Evolutionary conservation across 2,113 vertebrate genomes (phyloP), one percentile per base, ranked within the genome.

Genomic region (Odontophorus gujanensis): DNA sequence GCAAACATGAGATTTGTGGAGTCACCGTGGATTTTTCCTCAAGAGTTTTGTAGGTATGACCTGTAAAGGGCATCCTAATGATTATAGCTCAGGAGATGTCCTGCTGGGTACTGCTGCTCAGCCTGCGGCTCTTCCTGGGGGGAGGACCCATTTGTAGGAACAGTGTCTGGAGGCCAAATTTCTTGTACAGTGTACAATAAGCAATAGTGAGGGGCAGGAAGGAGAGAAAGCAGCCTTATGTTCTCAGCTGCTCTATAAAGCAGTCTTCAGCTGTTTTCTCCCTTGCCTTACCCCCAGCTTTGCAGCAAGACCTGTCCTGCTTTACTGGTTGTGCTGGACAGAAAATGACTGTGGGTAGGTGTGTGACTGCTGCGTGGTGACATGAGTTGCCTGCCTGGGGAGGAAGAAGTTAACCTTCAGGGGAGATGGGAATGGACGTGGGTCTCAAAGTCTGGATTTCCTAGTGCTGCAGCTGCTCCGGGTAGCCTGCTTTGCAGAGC

Each of bases 321-420:
- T 61, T 65, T n/a, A 3, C 18, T 78, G 13, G 47, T 81, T 51
- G 40, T 9, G 2, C 67, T 55, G 76, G 13, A 4, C 20, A 18
- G 75, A 47, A 67, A 17, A 47, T 59, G 34, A 11, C n/a, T 79
- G 57, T 12, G n/a, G 7, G 13, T 14, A 38, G 22, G 12, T 50
- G 79, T 63, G 75, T 76, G 55, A 38, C 50, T 76, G 30, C 40
- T 11, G 0, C 19, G 30, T 42, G 65, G 45, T 67, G 48, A 18
- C 6, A 1, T 15, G 45, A 38, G 36, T 57, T 77, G 20, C 58
- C 13, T 61, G 1, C 20, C 24, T 63, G 55, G 59, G 30, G 36
- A 94, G 90, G n/a, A 87, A 81, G 82, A 81, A 85, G 93, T 94
- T 92, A 93, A 94, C 68, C 51, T 91, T 62, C 34, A 48, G 53